Percentiles rank a stretch among this genome's conserved stretches.
phyloP scores from a whole-genome alignment of 2,113 vertebrate genomes.

The Gallinago jamesoni region DNA sequence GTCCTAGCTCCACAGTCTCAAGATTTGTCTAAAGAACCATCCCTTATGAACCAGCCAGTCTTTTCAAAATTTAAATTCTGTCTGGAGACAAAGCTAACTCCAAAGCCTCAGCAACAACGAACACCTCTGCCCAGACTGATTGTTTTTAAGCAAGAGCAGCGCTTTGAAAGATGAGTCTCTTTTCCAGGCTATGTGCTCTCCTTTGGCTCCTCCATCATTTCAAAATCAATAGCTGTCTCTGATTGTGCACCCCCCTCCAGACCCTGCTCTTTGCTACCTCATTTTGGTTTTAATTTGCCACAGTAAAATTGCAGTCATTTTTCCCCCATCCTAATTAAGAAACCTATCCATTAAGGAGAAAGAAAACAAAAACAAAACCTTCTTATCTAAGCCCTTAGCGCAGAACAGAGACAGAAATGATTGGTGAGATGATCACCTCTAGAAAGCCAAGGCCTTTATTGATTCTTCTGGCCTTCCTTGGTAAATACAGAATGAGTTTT shows the following conservation, averaged over 20 bases:
- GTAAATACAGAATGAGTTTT: slow-evolving; percentile 43
- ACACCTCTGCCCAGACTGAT: not conserved
- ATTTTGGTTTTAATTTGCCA: slow-evolving; percentile 70
- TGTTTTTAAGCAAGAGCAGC: slow-evolving; percentile 23
- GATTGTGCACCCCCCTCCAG: not conserved
- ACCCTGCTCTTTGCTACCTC: slow-evolving; percentile 49
- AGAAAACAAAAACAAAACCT: slow-evolving; percentile 31
- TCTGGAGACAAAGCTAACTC: not conserved
- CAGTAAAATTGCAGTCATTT: slow-evolving; percentile 46
- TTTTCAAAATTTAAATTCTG: slow-evolving; percentile 16
- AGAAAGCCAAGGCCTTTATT: slow-evolving; percentile 42
- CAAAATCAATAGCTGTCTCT: slow-evolving; percentile 61
- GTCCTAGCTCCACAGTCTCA: not conserved
- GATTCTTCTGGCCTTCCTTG: slow-evolving; percentile 22
- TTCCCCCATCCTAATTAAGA: slow-evolving; percentile 57
- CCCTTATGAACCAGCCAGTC: not conserved
- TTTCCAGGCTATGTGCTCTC: slow-evolving; percentile 9
- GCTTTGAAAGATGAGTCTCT: slow-evolving; percentile 49
- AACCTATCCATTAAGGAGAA: slow-evolving; percentile 37
- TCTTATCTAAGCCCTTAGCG: slow-evolving; percentile 11
- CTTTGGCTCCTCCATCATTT: slow-evolving; percentile 18
- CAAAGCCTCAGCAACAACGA: not conserved
- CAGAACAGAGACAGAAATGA: slow-evolving; percentile 49
- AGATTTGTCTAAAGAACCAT: not conserved
- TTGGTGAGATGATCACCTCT: slow-evolving; percentile 43